These are phyloP conservation scores for Latheticus oryzae DNA, from an alignment of 2,888 invertebrate species.

Conservation along the genomic window DNA sequence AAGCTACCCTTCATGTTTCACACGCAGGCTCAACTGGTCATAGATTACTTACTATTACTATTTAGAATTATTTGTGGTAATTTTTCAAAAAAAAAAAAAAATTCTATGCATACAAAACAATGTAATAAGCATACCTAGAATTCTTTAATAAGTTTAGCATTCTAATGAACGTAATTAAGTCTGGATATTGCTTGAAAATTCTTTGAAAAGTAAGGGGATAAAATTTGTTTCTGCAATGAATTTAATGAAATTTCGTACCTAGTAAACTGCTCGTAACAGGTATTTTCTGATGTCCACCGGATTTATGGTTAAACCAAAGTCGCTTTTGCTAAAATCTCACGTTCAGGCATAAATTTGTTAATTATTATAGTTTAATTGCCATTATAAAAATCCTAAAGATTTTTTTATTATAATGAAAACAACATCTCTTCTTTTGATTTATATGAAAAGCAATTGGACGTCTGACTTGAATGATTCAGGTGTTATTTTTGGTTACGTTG, in stretches of 20 bases:
- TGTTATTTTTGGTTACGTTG: conserved; percentile 50
- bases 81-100: not conserved
- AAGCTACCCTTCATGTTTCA: conserved; percentile 44
- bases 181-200: conserved; percentile 49
- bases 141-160: conserved; percentile 46
- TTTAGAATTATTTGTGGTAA: conserved; percentile 18
- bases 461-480: conserved; percentile 45
- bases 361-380: not conserved
- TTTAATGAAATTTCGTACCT: conserved; percentile 41
- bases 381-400: not conserved
- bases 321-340: conserved; percentile 7
- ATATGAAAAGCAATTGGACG: conserved; percentile 28
- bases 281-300: conserved; percentile 19
- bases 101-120: conserved; percentile 13
- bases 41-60: conserved; percentile 23
- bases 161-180: conserved; percentile 49
- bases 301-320: conserved; percentile 1
- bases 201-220: conserved; percentile 36
- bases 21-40: conserved; percentile 16
- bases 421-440: conserved; percentile 1
- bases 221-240: conserved; percentile 38
- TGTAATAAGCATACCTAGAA: conserved; percentile 42
- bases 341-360: conserved; percentile 7
- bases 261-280: conserved; percentile 29
- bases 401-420: no score